A percentile compares a stretch with the other conserved stretches of the same genome.
phyloP scores from a whole-genome alignment of 2,113 vertebrate species.

The Forbesichthys agassizii region DNA sequence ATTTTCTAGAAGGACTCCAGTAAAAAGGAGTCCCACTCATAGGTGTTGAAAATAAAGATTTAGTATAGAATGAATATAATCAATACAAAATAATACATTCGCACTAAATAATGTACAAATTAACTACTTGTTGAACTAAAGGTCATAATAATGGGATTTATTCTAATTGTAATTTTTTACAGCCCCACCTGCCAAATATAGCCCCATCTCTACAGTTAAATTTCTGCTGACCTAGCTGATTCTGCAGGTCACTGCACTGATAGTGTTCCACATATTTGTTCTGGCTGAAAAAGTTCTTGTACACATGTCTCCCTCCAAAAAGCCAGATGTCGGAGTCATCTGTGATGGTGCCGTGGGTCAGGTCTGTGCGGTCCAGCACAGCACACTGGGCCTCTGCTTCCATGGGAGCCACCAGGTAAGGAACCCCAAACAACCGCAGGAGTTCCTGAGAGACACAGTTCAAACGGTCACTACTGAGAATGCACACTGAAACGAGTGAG shows the following conservation, averaged over 20 bases:
- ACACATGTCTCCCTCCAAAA: constrained; percentile 93
- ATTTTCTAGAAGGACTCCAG: no score
- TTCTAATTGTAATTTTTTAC: no score
- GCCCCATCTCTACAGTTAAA: not conserved
- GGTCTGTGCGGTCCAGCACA: constrained; percentile 84
- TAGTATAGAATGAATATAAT: no score
- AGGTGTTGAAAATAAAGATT: no score
- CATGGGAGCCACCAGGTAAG: constrained; percentile 90
- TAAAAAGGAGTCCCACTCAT: no score
- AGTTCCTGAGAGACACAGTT: constrained; percentile 81
- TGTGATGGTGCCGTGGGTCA: constrained; percentile 94
- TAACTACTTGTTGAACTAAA: no score
- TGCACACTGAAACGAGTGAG: not conserved
- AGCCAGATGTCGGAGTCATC: constrained; percentile 99
- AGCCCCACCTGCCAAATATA: no score
- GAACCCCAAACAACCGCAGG: constrained; percentile 90
- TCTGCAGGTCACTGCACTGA: constrained; percentile 89
- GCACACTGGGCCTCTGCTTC: constrained; percentile 98
- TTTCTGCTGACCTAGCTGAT: constrained; percentile 84
- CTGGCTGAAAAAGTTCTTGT: constrained; percentile 96
- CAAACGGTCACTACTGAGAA: not conserved
- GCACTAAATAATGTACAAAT: no score
- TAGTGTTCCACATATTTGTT: constrained; percentile 91
- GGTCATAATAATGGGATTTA: no score
- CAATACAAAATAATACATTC: no score